Base-by-base conservation (phyloP, 2,797 vertebrate species). In the Sternarchorhynchus goeldii region DNA sequence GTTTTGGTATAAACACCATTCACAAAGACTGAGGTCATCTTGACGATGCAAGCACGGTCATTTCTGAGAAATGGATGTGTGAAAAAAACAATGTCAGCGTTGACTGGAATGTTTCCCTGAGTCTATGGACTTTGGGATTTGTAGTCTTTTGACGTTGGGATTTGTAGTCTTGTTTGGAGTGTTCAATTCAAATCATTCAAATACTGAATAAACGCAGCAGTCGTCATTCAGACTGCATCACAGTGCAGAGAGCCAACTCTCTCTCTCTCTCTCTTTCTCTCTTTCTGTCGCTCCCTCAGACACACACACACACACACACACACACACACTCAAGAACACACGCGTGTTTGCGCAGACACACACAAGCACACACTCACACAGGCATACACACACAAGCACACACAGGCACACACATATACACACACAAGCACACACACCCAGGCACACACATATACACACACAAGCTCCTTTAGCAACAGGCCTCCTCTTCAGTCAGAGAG, bases 401-500 rank as follows among this genome's bases (percentile, higher is more conserved):
- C 10, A 50, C 45, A 14, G 10, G 10, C 45, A 14, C 45, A 14
- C 45, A 50, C 45, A 41, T 29, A 32, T 39, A 20, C 29, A 65
- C 39, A 18, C 56, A 50, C 45, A 34, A n/a, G 14, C 63, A 41
- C 64, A 20, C 36, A 41, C 64, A 66, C 64, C 20, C 64, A 66
- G 34, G 21, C 64, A 66, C 64, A 41, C 64, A 66, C 64, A 41
- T 18, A 66, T 36, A 41, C 64, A 36, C 62, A 36, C 31, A 36
- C 16, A 53, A 8, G 25, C 18, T 50, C 31, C 77, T 67, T 62
- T 60, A 77, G 59, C 10, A 55, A 77, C 79, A 41, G 55, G 39
- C 39, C 76, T 84, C 73, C 81, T 78, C 72, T 81, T 82, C 73
- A 60, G 59, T 85, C 84, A 74, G 79, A 65, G 55, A 79, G 41